These are phyloP conservation scores for Aphodius granarius DNA, from an alignment of 2,888 invertebrate species.

Conservation along the genomic window DNA sequence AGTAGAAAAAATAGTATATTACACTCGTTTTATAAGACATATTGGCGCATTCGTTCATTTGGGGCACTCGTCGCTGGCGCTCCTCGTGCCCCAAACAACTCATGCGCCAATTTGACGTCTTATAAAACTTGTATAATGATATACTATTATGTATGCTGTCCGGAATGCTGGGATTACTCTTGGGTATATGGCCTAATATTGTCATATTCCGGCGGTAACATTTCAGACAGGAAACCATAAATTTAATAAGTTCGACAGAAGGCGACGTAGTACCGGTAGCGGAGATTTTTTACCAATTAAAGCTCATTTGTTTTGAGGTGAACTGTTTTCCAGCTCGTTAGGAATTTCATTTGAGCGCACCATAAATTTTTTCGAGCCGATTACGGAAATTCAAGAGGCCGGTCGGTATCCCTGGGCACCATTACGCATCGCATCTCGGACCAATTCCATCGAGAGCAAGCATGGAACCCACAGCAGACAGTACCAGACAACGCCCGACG, in stretches of 20 bases:
- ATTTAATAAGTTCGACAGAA: neutral
- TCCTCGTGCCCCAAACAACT: no score
- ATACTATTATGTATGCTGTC: no score
- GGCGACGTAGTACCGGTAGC: neutral
- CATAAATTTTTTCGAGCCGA: constrained; percentile 3
- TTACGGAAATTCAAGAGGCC: constrained; percentile 1
- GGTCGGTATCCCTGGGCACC: neutral
- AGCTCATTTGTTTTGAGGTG: neutral
- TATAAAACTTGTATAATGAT: no score
- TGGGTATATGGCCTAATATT: neutral
- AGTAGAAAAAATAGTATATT: no score
- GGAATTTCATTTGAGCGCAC: neutral
- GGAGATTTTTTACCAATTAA: neutral
- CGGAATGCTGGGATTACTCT: no score
- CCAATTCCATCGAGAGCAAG: neutral
- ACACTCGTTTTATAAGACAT: no score
- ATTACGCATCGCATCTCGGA: neutral
- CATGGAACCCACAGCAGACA: neutral
- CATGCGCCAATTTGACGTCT: no score
- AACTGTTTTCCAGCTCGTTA: neutral
- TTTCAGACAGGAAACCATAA: neutral
- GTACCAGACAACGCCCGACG: neutral
- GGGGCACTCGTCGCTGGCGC: no score
- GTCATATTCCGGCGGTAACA: neutral
- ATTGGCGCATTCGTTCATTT: no score